Base-by-base conservation (phyloP, 2,797 vertebrate genomes). In the Mionectes olivaceus region DNA sequence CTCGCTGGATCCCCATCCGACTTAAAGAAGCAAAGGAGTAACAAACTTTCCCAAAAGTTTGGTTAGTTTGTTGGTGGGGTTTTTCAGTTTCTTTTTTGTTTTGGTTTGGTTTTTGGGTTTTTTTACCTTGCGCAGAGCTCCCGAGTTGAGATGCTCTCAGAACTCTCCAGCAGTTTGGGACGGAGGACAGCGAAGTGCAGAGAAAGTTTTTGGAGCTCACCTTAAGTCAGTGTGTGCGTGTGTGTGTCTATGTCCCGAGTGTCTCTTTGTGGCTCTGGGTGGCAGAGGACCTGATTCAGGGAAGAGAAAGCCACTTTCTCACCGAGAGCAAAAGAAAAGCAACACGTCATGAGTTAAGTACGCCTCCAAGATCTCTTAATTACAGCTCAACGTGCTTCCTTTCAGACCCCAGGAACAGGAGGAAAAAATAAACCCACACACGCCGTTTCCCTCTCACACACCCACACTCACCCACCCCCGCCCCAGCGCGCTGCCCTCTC, bases 331-430 rank as follows among this genome's bases (percentile, higher is more conserved):
- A 94, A 96, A 96, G 95, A 97, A 97, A 98, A 98, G 97, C 98
- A 97, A 97, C 98, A 97, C 98, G 98, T 98, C 94, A 98, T 97
- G 95, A 97, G 96, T 92, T 96, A 97, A 97, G 97, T 95, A 97
- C 95, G 96, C 96, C 97, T 97, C 97, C 96, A 97, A 97, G 92
- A 97, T 97, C 94, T 96, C 96, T 97, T 98, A 98, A 97, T 98
- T 97, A 96, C 96, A 96, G 97, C 96, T 83, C 96, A 95, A 97
- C 85, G 88, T 90, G 96, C 97, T 93, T 67, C 76, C 94, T 77
- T 95, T 96, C 97, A 95, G 95, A 97, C 95, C 96, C 95, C 93
- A 64, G 97, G 94, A 96, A 84, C 18, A 94, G 78, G 88, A 91
- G 91, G 94, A 91, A 92, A 97, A 93, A 88, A 78, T 74, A 94